phyloP scores from a whole-genome alignment of 2,113 vertebrate genomes.

The Colistium nudipinnis region DNA sequence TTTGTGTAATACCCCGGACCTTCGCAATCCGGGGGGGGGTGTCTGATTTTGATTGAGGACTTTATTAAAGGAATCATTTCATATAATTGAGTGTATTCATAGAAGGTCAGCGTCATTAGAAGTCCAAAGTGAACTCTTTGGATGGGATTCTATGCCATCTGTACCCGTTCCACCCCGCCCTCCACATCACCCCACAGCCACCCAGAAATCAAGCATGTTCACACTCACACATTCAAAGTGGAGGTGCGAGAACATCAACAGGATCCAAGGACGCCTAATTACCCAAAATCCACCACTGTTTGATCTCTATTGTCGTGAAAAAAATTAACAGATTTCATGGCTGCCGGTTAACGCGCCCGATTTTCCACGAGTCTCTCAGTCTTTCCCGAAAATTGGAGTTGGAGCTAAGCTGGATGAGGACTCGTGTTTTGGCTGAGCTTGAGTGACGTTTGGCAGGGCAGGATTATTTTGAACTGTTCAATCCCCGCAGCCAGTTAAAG shows the following conservation, averaged over 20 bases:
- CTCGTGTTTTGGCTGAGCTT: constrained; percentile 78
- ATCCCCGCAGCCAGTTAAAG: constrained; percentile 75
- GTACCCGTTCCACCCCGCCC: constrained; percentile 43
- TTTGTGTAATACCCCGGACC: constrained; percentile 43
- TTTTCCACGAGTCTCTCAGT: constrained; percentile 70
- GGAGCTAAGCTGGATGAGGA: constrained; percentile 78
- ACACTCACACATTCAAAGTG: constrained; percentile 43
- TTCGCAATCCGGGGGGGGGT: constrained; percentile 40
- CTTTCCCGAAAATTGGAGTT: constrained; percentile 62
- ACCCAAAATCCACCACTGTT: constrained; percentile 72
- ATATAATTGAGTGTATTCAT: constrained; percentile 73
- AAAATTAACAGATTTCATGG: constrained; percentile 70
- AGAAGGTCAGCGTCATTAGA: constrained; percentile 75
- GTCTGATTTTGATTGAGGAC: constrained; percentile 67
- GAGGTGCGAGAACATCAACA: constrained; percentile 65
- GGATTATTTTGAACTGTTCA: constrained; percentile 81
- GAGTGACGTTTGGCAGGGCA: constrained; percentile 81
- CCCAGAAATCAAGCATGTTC: constrained; percentile 19
- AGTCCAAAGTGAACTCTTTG: constrained; percentile 51
- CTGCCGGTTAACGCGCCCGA: constrained; percentile 72
- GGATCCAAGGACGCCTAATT: constrained; percentile 69
- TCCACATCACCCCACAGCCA: constrained; percentile 10
- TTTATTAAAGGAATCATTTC: constrained; percentile 72
- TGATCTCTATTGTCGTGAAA: constrained; percentile 71
- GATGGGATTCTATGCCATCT: constrained; percentile 47